Conservation (phyloP, 2,797 vertebrate species). For the Ptychadena robeensis region DNA sequence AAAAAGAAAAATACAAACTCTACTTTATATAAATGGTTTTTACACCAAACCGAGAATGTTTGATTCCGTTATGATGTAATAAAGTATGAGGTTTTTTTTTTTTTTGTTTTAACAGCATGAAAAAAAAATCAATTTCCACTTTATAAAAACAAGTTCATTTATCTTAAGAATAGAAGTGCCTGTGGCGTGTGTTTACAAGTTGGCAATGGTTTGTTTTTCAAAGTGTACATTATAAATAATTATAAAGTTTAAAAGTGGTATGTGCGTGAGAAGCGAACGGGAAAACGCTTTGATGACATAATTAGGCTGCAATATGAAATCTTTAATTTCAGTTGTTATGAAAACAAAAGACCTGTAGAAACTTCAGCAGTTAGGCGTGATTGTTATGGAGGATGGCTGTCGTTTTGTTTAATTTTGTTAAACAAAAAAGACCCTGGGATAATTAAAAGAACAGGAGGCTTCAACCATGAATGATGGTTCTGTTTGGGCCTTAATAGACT, state of each 20-base stretch:
- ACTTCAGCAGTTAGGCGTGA: neutral
- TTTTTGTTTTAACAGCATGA: neutral
- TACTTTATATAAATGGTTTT: constrained; percentile 39
- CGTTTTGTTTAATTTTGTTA: neutral
- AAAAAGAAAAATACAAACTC: constrained; percentile 15
- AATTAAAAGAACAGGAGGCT: neutral
- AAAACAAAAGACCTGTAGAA: neutral
- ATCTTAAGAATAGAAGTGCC: constrained; percentile 16
- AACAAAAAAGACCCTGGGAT: neutral
- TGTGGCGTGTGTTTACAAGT: constrained; percentile 8
- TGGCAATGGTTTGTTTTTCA: neutral
- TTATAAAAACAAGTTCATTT: constrained; percentile 30
- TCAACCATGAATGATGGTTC: no score
- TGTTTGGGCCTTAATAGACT: no score
- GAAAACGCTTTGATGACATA: neutral
- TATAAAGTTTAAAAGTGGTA: neutral
- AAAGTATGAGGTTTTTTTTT: constrained; percentile 30
- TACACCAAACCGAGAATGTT: neutral
- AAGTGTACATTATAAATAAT: constrained; percentile 16
- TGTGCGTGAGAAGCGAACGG: neutral
- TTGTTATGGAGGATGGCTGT: no score
- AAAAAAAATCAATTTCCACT: constrained; percentile 13
- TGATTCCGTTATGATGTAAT: constrained; percentile 4
- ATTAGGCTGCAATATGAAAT: neutral
- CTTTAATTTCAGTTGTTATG: no score